Evolutionary conservation across 2,797 vertebrate species (phyloP), one percentile per base, ranked within the genome.

Genomic region (Eremophila alpestris): DNA sequence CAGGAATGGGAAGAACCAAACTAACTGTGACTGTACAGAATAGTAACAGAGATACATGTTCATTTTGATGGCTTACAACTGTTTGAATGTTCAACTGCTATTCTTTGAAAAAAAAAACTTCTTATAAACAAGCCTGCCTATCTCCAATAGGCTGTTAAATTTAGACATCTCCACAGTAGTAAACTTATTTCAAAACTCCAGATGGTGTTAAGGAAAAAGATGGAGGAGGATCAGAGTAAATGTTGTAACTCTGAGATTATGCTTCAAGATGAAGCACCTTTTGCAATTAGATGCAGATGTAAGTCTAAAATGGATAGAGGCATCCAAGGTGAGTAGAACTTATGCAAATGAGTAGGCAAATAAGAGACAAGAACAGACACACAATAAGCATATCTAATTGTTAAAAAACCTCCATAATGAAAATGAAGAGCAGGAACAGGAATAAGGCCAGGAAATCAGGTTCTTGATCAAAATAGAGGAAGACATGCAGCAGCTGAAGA

Each of bases 21-120:
- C 19, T 43, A 59, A 63, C 11, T 26, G 11, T 43, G 24, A 38
- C 23, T 23, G 32, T 34, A 58, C 5, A 48, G 46, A 9, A 48
- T 0, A 83, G n/a, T 12, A 68, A 59, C 8, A 65, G 8, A 86
- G 10, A 40, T 3, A 24, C 0, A 7, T 0, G 20, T 10, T 64
- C 27, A 68, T 82, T 81, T 27, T 60, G 10, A 76, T 38, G 29
- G n/a, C 40, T 88, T 54, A n/a, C 29, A 71, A 55, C 12, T 32
- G 6, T 65, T 51, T 27, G 29, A 80, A 59, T 21, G n/a, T 24
- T 78, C 36, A 49, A 41, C 4, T 46, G 4, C 5, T 51, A 54
- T 2, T 43, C 8, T 52, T 52, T 55, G 32, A 38, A 65, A 3
- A 60, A 64, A 59, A 49, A 23, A 43, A 5, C 2, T 26, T 52